A percentile compares a stretch with the other conserved stretches of the same genome.
Conservation (phyloP, 2,888 invertebrate species). For the Macrosiphum euphorbiae region DNA sequence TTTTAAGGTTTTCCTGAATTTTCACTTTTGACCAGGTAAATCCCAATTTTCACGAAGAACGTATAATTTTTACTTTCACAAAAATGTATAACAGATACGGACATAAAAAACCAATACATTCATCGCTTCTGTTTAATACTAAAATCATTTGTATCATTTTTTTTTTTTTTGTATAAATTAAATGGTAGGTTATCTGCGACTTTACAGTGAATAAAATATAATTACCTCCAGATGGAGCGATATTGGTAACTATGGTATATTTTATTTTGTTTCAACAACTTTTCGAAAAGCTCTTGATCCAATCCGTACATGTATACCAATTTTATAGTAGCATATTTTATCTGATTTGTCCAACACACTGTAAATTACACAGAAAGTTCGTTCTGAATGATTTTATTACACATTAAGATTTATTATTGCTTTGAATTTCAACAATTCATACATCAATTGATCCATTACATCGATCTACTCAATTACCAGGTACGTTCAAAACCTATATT, state of each 20-base stretch:
- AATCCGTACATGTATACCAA: background rate
- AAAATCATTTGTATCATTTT: background rate
- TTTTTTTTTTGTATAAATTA: background rate
- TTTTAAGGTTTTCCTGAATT: background rate
- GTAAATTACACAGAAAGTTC: background rate
- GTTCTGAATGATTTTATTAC: background rate
- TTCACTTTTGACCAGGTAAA: background rate
- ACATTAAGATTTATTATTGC: background rate
- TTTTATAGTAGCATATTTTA: background rate
- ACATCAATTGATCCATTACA: background rate
- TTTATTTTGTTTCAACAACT: too few species aligned
- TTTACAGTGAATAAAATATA: background rate
- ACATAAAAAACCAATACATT: background rate
- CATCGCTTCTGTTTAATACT: background rate
- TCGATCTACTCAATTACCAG: background rate
- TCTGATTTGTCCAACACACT: background rate
- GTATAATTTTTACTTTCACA: background rate
- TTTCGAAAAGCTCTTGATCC: too few species aligned
- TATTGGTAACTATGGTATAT: background rate
- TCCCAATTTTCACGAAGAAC: background rate
- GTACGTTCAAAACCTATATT: background rate
- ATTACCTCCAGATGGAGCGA: background rate
- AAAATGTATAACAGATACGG: background rate
- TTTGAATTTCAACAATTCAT: background rate
- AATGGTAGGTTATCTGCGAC: background rate